phyloP scores from a whole-genome alignment of 2,113 vertebrate genomes.

The Limnothrissa miodon region DNA sequence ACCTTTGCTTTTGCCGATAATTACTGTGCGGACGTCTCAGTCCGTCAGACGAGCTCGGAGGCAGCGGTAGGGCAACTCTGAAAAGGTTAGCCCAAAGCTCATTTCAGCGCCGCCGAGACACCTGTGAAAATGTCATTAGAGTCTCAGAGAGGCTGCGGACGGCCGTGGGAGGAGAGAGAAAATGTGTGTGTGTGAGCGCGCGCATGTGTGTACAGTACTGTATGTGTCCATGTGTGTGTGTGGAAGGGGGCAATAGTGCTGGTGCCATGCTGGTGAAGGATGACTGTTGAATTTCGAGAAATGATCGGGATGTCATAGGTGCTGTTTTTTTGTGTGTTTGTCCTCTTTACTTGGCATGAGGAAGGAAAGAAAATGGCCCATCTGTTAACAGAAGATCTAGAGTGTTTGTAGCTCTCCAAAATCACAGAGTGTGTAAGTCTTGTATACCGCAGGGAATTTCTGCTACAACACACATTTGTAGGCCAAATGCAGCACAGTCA shows the following conservation, averaged over 20 bases:
- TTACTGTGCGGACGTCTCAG: conserved; percentile 76
- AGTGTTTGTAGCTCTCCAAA: not conserved
- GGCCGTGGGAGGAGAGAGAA: conserved; percentile 50
- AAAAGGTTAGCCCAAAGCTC: conserved; percentile 74
- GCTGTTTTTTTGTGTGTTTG: not conserved
- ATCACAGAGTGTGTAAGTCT: not conserved
- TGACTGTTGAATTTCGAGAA: not conserved
- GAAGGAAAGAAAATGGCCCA: not conserved
- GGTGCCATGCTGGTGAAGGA: no score
- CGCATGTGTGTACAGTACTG: not conserved
- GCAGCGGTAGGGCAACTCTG: conserved; percentile 60
- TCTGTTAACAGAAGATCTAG: not conserved
- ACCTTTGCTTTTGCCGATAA: conserved; percentile 87
- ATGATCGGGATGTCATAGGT: not conserved
- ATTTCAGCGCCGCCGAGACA: conserved; percentile 70
- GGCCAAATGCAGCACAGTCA: not conserved
- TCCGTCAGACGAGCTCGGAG: conserved; percentile 58
- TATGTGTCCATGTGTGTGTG: no score
- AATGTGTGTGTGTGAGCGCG: not conserved
- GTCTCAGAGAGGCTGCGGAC: conserved; percentile 65
- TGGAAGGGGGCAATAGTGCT: no score
- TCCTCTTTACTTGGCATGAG: not conserved
- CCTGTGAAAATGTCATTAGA: conserved; percentile 62
- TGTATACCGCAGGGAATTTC: not conserved
- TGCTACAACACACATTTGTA: not conserved